A percentile compares a stretch with the other conserved stretches of the same genome.
These are phyloP conservation scores for Phymatocera aterrima DNA, from an alignment of 2,888 invertebrate genomes.

Conservation along the genomic window DNA sequence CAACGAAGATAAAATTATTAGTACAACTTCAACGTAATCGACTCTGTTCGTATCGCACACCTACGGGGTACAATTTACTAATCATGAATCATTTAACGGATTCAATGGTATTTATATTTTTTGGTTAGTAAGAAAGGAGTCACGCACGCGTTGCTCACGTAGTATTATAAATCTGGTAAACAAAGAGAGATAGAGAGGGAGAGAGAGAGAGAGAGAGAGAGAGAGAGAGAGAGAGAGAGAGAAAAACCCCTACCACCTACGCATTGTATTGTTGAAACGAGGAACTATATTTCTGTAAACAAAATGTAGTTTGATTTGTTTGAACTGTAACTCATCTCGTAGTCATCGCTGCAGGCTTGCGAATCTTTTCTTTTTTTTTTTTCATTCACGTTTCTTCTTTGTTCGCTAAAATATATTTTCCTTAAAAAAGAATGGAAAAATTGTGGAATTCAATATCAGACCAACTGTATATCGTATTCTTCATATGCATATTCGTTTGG, in stretches of 20 bases:
- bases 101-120: conserved; percentile 35
- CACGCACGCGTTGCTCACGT: background rate
- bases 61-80: conserved; percentile 28
- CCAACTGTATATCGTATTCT: background rate
- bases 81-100: conserved; percentile 27
- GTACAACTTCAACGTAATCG: conserved; percentile 7
- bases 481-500: background rate
- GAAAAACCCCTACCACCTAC: background rate
- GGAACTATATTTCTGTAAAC: conserved; percentile 31
- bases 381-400: background rate
- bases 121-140: conserved; percentile 8
- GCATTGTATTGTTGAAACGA: conserved; percentile 1
- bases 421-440: too few species aligned
- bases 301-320: background rate
- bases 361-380: background rate
- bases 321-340: background rate
- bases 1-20: background rate
- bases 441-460: background rate
- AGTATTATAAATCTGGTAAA: background rate
- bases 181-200: too few species aligned
- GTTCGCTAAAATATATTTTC: background rate
- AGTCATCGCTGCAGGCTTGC: background rate
- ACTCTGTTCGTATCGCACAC: conserved; percentile 28
- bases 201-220: too few species aligned
- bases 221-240: too few species aligned